phyloP scores from a whole-genome alignment of 2,113 vertebrate genomes.

The Triplophysa tibetana region DNA sequence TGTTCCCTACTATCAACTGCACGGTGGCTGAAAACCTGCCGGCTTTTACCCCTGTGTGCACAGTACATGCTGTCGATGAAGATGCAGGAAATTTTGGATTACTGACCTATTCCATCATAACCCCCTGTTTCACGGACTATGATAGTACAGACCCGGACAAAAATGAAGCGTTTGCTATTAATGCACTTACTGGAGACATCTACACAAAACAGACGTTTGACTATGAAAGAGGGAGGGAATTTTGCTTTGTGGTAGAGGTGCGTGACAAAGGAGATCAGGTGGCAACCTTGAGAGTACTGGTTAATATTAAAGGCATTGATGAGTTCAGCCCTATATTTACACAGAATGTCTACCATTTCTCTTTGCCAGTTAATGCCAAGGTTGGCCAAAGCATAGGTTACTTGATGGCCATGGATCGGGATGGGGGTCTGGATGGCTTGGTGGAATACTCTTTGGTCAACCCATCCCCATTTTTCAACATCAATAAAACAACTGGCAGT shows the following conservation, averaged over 20 bases:
- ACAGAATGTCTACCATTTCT: constrained; percentile 83
- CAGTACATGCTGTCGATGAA: constrained; percentile 83
- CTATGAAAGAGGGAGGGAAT: constrained; percentile 80
- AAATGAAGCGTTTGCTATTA: constrained; percentile 82
- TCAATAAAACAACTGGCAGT: constrained; percentile 82
- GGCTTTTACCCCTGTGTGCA: constrained; percentile 77
- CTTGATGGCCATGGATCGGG: constrained; percentile 85
- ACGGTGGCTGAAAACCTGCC: constrained; percentile 83
- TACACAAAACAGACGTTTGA: constrained; percentile 83
- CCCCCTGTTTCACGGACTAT: constrained; percentile 75
- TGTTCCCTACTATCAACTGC: constrained; percentile 80
- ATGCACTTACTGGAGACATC: constrained; percentile 85
- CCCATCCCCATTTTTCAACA: constrained; percentile 78
- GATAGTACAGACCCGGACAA: constrained; percentile 66
- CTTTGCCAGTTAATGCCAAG: constrained; percentile 72
- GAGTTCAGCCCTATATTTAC: constrained; percentile 91
- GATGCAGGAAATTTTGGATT: constrained; percentile 84
- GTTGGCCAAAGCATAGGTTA: constrained; percentile 78
- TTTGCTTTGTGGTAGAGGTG: constrained; percentile 85
- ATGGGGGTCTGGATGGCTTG: constrained; percentile 83
- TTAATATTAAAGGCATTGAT: constrained; percentile 83
- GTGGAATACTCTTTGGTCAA: constrained; percentile 81
- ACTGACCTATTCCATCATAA: constrained; percentile 85
- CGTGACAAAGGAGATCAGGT: constrained; percentile 82
- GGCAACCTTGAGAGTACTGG: constrained; percentile 77